Base-by-base conservation (phyloP, 2,888 invertebrate species). In the Meta bourneti region DNA sequence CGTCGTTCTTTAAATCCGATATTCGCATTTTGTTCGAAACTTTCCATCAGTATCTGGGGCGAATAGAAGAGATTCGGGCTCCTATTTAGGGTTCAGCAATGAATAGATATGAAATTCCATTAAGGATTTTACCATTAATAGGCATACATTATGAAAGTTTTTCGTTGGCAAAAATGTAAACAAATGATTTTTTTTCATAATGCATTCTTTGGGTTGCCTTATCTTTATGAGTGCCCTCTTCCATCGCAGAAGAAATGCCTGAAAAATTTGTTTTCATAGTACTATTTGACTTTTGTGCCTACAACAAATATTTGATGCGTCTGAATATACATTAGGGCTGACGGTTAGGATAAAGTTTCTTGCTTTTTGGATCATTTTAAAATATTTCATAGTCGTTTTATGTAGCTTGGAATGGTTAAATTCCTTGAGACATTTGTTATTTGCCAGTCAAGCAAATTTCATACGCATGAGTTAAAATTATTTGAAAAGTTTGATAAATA, bases 61-160 rank as follows among this genome's bases (percentile, higher is more conserved):
- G 52, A 77, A 77, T 77, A 19, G 77, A 77, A 51, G 51, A n/a
- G 52, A 51, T 16, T 16, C 51, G 16, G 79, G 11, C 19, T 61
- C 54, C 61, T 61, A 79, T 79, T 61, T 61, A 54, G 20, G 20
- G 61, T 34, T 61, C 54, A 77, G 77, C 49, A 52, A 77, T 79
- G 79, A 61, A 79, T 49, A 78, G 78, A 69, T 34, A 61, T 61
- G 34, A 79, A 34, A 61, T 20, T 61, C 79, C 79, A 79, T 79
- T 79, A 79, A 79, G 79, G 79, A 79, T 20, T 61, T 79, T 79
- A 34, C 79, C 11, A 61, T 79, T 79, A 79, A 79, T 79, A 79
- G 79, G 61, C 79, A 79, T 79, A 61, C 61, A 61, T 79, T 79
- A 61, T 61, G 61, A 34, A 61, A 61, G 61, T 61, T 34, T 61